These are phyloP conservation scores for Macrophya alboannulata DNA, from an alignment of 2,888 invertebrate species.

Conservation along the genomic window DNA sequence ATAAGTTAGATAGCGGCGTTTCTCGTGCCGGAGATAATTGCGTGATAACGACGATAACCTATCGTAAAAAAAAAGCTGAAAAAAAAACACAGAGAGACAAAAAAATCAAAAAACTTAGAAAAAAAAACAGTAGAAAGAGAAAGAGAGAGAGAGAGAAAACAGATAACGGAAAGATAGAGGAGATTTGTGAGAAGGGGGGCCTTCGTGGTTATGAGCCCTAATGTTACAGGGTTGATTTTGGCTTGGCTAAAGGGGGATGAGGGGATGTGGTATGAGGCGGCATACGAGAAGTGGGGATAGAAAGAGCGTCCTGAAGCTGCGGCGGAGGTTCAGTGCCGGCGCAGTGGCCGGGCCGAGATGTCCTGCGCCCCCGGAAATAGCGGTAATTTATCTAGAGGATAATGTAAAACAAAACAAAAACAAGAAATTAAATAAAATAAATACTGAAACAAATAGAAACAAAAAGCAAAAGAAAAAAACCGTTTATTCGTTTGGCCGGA, in stretches of 20 bases:
- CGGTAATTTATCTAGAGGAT: background rate
- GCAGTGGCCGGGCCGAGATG: slow-evolving; percentile 80
- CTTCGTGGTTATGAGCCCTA: slow-evolving; percentile 19
- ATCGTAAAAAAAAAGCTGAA: background rate
- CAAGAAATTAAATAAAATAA: background rate
- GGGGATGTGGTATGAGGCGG: slow-evolving; percentile 49
- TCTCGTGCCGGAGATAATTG: background rate
- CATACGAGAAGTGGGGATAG: slow-evolving; percentile 63
- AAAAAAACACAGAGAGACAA: background rate
- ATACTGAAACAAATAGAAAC: background rate
- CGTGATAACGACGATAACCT: background rate
- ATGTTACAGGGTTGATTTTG: slow-evolving; percentile 43
- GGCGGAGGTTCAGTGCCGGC: slow-evolving; percentile 79
- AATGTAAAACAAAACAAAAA: background rate
- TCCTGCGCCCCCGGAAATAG: slow-evolving; percentile 70
- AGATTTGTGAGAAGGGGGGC: slow-evolving; percentile 32
- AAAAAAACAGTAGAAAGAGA: background rate
- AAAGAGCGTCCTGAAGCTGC: slow-evolving; percentile 78
- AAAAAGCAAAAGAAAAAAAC: background rate
- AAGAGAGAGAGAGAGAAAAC: background rate
- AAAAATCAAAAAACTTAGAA: background rate
- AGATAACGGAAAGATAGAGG: slow-evolving; percentile 6
- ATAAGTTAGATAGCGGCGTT: background rate
- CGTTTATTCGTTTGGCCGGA: background rate
- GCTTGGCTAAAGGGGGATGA: slow-evolving; percentile 51